Evolutionary conservation across 2,113 vertebrate species (phyloP), one percentile per base, ranked within the genome.

Genomic region (Sapayoa aenigma): DNA sequence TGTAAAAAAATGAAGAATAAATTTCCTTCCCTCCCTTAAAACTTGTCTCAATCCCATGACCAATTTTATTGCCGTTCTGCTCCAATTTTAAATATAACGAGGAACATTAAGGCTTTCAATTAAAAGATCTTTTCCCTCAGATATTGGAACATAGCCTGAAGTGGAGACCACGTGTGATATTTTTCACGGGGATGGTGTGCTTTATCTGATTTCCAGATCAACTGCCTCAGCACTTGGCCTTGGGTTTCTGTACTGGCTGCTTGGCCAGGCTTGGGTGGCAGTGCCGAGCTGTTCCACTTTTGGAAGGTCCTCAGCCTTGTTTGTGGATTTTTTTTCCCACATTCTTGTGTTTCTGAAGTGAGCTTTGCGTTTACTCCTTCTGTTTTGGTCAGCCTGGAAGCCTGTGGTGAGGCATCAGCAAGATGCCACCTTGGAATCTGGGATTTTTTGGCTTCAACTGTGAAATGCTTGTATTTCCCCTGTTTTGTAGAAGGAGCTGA

Each of bases 101-200:
- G 93, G 90, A 95, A 79, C 89, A 90, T 90, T 96, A 96, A 84
- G 79, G 80, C 46, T 92, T 96, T 93, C 86, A 93, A 94, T 96
- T 96, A 97, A 92, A 95, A 95, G 92, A 95, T 94, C 87, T 65
- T 46, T 92, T 89, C 88, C 69, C 46, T 88, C 76, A 93, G 86
- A 96, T 90, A 96, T 72, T 87, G 94, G 92, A 93, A 93, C 75
- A 53, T 78, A 72, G 90, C 88, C 94, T 95, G 92, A 75, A 93
- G 76, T 62, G 23, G 11, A 90, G 94, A 65, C 79, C 80, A 90
- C 5, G 30, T 69, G 79, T 87, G 44, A 52, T 46, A 56, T 86
- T 90, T 90, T 88, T 81, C 76, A 58, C 21, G 1, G 5, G 76
- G 90, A 79, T 95, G 53, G 50, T 56, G 69, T 59, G 65, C 58